phyloP scores from a whole-genome alignment of 2,888 invertebrate genomes.

The Archips xylosteana region DNA sequence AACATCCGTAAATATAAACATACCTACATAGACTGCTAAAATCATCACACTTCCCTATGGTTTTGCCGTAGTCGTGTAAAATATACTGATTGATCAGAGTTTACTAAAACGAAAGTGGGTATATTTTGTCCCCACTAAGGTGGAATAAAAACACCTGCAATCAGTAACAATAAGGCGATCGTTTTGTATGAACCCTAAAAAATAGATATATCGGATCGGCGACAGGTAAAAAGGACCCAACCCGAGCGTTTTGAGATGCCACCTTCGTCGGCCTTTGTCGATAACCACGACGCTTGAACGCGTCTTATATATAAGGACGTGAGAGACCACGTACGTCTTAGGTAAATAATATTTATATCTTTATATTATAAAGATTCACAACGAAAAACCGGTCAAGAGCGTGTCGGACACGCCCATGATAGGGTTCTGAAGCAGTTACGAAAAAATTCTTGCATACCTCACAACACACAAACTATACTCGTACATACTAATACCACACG shows the following conservation, averaged over 20 bases:
- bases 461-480: too few relatives aligned
- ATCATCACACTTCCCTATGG: too few relatives aligned
- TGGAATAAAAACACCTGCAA: background rate
- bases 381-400: background rate
- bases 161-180: background rate
- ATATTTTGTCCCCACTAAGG: background rate
- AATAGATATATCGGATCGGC: slow-evolving; percentile 5
- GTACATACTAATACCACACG: too few relatives aligned
- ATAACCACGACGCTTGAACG: slow-evolving; percentile 1
- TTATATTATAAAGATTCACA: slow-evolving; percentile 5
- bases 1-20: too few relatives aligned
- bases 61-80: too few relatives aligned
- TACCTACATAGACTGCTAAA: too few relatives aligned
- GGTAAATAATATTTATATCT: too few relatives aligned
- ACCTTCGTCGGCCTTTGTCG: slow-evolving; percentile 15
- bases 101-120: background rate
- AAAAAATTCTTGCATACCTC: too few relatives aligned
- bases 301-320: background rate
- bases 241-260: slow-evolving; percentile 17
- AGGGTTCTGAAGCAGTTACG: too few relatives aligned
- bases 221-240: slow-evolving; percentile 21
- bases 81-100: background rate
- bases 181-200: slow-evolving; percentile 14
- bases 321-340: background rate
- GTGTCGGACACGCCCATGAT: too few relatives aligned